Percentiles rank a stretch among this genome's conserved stretches.
Evolutionary conservation across 1,140 invertebrate genomes (phyloP).

Genomic region (Camponotus pennsylvanicus): DNA sequence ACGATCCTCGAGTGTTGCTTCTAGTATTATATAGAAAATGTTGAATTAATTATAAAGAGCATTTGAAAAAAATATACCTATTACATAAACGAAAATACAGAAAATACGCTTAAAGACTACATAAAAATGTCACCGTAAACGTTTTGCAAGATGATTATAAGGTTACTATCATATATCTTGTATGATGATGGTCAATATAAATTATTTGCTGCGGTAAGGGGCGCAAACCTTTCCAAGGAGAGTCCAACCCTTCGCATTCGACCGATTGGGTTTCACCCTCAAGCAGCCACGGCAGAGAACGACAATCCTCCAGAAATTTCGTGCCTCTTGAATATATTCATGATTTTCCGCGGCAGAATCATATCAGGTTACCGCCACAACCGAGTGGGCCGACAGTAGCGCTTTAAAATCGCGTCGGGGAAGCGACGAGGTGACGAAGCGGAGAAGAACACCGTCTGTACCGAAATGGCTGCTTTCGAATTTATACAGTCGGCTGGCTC

Average conservation of each 20-base stretch:
- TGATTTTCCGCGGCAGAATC: slow-evolving; percentile 70
- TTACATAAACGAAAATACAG: neutral
- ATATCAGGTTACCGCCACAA: slow-evolving; percentile 45
- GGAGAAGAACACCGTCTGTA: slow-evolving; percentile 35
- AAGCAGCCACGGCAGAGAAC: neutral
- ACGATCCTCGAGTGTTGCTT: too few relatives aligned
- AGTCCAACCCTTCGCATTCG: neutral
- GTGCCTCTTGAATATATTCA: slow-evolving; percentile 78
- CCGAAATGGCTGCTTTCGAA: slow-evolving; percentile 58
- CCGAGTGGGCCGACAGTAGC: slow-evolving; percentile 51
- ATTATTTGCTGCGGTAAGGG: slow-evolving; percentile 68
- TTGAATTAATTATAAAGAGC: neutral
- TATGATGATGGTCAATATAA: slow-evolving; percentile 48
- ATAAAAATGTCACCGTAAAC: neutral
- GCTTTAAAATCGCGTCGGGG: slow-evolving; percentile 72
- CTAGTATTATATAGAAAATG: neutral
- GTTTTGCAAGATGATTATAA: slow-evolving; percentile 9
- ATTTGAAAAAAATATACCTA: neutral
- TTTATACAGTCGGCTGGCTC: slow-evolving; percentile 61
- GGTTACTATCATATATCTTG: slow-evolving; percentile 58
- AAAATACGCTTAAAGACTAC: neutral
- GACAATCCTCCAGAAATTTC: slow-evolving; percentile 69
- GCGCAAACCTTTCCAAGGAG: neutral
- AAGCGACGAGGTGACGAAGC: slow-evolving; percentile 60
- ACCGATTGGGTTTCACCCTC: slow-evolving; percentile 31